Percentiles rank a stretch among this genome's conserved stretches.
These are phyloP conservation scores for Crossaster papposus DNA, from an alignment of 53 echinoderm and acorn worm genomes.

Conservation along the genomic window DNA sequence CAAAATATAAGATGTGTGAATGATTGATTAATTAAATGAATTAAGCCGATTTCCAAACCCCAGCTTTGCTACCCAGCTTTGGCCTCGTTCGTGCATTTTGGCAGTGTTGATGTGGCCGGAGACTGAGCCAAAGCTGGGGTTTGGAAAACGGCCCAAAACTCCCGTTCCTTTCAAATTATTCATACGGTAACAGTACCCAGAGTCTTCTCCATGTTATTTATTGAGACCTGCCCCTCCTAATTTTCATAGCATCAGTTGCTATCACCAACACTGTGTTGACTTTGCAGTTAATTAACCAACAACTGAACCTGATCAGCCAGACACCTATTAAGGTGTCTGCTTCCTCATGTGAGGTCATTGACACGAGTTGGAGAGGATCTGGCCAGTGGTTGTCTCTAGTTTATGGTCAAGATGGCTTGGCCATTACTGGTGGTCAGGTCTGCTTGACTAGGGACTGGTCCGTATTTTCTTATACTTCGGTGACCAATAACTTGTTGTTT, in stretches of 20 bases:
- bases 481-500: slow-evolving; percentile 19
- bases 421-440: neutral
- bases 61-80: too few species aligned
- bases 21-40: too few species aligned
- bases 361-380: slow-evolving; percentile 8
- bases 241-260: neutral
- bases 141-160: too few species aligned
- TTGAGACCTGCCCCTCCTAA: neutral
- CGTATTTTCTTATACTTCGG: neutral
- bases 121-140: too few species aligned
- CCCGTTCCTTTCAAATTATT: too few species aligned
- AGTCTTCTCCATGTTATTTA: too few species aligned
- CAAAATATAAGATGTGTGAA: too few species aligned
- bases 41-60: too few species aligned
- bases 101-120: too few species aligned
- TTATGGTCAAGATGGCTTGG: slow-evolving; percentile 15
- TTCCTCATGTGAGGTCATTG: slow-evolving; percentile 24
- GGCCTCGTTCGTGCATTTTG: too few species aligned
- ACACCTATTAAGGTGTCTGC: slow-evolving; percentile 1
- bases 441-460: slow-evolving; percentile 8
- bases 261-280: neutral
- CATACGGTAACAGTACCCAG: too few species aligned
- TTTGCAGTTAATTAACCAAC: slow-evolving; percentile 20
- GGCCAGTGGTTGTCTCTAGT: neutral
- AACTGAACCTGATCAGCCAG: neutral